Conservation (phyloP, 2,797 vertebrate genomes). For the Gadopsis marmoratus region DNA sequence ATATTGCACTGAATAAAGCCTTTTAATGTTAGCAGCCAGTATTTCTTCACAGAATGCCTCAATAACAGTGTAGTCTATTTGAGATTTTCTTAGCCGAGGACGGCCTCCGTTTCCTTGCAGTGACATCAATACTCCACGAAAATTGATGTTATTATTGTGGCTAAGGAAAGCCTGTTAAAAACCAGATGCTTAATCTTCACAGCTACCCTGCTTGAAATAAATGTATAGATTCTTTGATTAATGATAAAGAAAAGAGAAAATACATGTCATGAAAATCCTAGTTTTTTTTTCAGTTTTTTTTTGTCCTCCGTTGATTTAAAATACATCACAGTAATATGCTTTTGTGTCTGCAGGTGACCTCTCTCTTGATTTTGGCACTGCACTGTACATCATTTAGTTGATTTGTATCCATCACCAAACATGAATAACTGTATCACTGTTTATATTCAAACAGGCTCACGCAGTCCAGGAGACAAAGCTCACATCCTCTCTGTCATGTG, state of each 20-base stretch:
- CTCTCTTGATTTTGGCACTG: slow-evolving; percentile 74
- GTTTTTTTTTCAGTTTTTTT: slow-evolving; percentile 47
- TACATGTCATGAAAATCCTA: slow-evolving; percentile 90
- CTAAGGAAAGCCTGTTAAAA: slow-evolving; percentile 52
- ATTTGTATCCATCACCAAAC: slow-evolving; percentile 63
- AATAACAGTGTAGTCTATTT: slow-evolving; percentile 69
- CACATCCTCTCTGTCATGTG: slow-evolving; percentile 56
- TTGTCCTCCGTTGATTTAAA: slow-evolving; percentile 59
- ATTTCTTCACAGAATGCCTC: slow-evolving; percentile 73
- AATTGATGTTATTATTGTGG: slow-evolving; percentile 1
- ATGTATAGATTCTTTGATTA: slow-evolving; percentile 32
- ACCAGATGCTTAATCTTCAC: slow-evolving; percentile 46
- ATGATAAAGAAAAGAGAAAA: slow-evolving; percentile 48
- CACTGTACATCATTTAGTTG: slow-evolving; percentile 69
- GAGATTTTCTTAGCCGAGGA: slow-evolving; percentile 39
- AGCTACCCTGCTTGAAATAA: slow-evolving; percentile 68
- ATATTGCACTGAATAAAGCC: slow-evolving; percentile 81
- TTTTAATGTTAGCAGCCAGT: slow-evolving; percentile 74
- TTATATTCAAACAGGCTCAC: slow-evolving; percentile 65
- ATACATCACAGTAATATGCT: slow-evolving; percentile 77
- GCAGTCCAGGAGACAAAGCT: slow-evolving; percentile 54
- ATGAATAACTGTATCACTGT: slow-evolving; percentile 53
- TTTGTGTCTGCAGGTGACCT: slow-evolving; percentile 62
- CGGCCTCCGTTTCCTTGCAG: slow-evolving; percentile 36
- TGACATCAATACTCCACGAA: slow-evolving; percentile 50